These are phyloP conservation scores for Ptychochromis oligacanthus DNA, from an alignment of 2,113 vertebrate genomes.

Conservation along the genomic window DNA sequence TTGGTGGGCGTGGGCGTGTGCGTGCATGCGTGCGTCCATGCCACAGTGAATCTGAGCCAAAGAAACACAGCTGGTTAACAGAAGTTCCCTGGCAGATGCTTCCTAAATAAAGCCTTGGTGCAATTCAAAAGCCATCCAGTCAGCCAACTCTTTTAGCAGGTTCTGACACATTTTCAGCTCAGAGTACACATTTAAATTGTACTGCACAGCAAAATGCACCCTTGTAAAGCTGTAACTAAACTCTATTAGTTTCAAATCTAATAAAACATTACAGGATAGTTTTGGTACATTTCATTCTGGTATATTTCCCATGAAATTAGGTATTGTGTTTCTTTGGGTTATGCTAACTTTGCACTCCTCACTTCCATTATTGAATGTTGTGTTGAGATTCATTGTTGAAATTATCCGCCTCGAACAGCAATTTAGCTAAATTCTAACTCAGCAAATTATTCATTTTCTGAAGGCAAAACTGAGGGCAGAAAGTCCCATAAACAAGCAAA, in stretches of 20 bases:
- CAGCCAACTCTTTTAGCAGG: not conserved
- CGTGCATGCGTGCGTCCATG: not conserved
- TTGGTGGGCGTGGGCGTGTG: not conserved
- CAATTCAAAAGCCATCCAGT: slow-evolving; percentile 10
- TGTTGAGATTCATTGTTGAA: no score
- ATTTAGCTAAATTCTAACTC: no score
- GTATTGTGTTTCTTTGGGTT: no score
- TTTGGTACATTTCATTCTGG: not conserved
- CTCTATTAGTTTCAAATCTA: not conserved
- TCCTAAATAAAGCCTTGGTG: slow-evolving; percentile 33
- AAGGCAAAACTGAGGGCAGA: no score
- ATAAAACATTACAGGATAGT: not conserved
- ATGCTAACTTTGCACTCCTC: no score
- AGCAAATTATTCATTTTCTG: no score
- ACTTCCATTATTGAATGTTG: no score
- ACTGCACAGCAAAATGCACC: not conserved
- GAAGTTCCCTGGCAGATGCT: slow-evolving; percentile 52
- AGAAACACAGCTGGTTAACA: slow-evolving; percentile 63
- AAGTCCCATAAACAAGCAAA: no score
- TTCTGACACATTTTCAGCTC: slow-evolving; percentile 15
- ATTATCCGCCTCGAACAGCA: no score
- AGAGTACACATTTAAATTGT: not conserved
- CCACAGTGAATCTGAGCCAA: slow-evolving; percentile 21
- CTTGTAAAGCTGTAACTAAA: not conserved
- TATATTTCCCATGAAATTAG: no score